Conservation (phyloP, 2,888 invertebrate species). For the Oscheius myriophilus region DNA sequence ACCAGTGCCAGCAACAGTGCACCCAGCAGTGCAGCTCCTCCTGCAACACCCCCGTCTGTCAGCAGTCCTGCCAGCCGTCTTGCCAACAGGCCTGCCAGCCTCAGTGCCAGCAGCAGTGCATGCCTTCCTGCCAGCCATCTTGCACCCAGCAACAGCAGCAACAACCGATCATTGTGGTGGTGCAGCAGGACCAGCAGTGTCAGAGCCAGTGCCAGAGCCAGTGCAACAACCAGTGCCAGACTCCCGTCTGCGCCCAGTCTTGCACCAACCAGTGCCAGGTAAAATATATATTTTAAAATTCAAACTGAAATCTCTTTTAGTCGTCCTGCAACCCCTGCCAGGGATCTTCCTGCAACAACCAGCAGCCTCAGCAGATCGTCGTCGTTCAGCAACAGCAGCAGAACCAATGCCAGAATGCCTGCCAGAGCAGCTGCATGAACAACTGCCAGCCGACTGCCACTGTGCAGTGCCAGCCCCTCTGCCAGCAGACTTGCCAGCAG, state of each 20-base stretch:
- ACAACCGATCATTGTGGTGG: conserved; percentile 51
- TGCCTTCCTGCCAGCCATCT: conserved; percentile 47
- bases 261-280: conserved; percentile 54
- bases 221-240: conserved; percentile 51
- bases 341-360: conserved; percentile 5
- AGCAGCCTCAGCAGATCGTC: conserved; percentile 38
- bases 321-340: no score
- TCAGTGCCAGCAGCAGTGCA: conserved; percentile 49
- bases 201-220: conserved; percentile 54
- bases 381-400: conserved; percentile 47
- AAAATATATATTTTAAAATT: conserved; percentile 24
- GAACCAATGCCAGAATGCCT: conserved; percentile 45
- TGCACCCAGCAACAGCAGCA: conserved; percentile 46
- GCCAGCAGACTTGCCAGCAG: conserved; percentile 56
- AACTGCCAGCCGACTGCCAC: conserved; percentile 52
- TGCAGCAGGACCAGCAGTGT: conserved; percentile 51
- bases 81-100: conserved; percentile 47
- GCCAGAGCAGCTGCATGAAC: conserved; percentile 55
- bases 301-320: conserved; percentile 24
- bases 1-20: conserved; percentile 43
- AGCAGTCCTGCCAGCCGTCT: conserved; percentile 48
- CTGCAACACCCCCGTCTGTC: conserved; percentile 52
- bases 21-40: conserved; percentile 51
- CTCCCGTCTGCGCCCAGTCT: conserved; percentile 42
- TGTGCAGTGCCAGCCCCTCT: conserved; percentile 55